Percentiles rank a stretch among this genome's conserved stretches.
Evolutionary conservation across 2,797 vertebrate species (phyloP).

Genomic region (Smutsia temminckii): DNA sequence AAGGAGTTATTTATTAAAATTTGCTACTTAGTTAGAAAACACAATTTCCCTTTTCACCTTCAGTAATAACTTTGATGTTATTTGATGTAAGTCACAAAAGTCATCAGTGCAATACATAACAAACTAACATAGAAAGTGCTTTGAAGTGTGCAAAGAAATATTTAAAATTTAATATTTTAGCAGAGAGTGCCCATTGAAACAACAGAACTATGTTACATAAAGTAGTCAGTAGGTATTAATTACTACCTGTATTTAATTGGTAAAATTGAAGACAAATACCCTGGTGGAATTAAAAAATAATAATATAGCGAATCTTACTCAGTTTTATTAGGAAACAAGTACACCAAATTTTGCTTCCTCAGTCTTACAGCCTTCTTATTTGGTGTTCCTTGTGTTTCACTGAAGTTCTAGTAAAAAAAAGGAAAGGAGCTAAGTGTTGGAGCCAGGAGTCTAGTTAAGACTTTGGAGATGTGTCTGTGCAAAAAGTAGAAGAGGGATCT

Average conservation of each 20-base stretch:
- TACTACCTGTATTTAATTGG: background rate
- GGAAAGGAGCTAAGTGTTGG: background rate
- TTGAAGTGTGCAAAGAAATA: slow-evolving; percentile 40
- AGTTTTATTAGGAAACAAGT: slow-evolving; percentile 47
- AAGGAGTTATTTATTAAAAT: slow-evolving; percentile 4
- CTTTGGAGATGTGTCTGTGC: background rate
- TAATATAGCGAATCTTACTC: background rate
- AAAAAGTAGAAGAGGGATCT: background rate
- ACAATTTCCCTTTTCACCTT: slow-evolving; percentile 7
- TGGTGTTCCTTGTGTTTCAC: background rate
- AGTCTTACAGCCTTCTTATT: background rate
- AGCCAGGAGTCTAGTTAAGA: background rate
- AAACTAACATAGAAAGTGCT: background rate
- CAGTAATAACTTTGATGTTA: slow-evolving; percentile 9
- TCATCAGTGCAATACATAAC: background rate
- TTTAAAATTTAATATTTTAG: background rate
- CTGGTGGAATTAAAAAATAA: slow-evolving; percentile 24
- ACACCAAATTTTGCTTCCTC: background rate
- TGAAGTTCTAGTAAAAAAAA: slow-evolving; percentile 1
- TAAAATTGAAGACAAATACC: background rate
- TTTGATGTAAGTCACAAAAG: background rate
- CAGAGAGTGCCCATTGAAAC: background rate
- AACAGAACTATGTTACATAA: background rate
- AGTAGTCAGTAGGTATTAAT: background rate
- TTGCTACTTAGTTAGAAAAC: slow-evolving; percentile 23